Conservation (phyloP, 2,113 vertebrate species). For the Paramormyrops kingsleyae region DNA sequence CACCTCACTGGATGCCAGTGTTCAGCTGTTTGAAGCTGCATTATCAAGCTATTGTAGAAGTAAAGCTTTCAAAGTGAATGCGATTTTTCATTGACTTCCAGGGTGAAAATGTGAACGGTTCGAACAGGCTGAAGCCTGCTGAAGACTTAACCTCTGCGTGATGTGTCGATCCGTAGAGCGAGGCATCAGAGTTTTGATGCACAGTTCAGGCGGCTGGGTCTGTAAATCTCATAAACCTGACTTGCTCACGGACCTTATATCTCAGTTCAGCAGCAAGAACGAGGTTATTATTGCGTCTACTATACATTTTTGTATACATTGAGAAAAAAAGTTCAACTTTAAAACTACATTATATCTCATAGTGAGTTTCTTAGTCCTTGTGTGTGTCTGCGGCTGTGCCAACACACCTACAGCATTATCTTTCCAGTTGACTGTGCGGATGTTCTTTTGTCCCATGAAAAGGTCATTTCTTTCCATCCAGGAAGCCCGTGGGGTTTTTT, state of each 20-base stretch:
- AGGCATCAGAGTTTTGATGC: background rate
- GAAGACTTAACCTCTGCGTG: background rate
- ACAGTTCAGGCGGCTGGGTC: background rate
- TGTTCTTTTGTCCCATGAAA: constrained; percentile 26
- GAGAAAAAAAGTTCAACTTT: background rate
- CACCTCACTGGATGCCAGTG: background rate
- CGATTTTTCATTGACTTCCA: background rate
- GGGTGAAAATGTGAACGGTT: background rate
- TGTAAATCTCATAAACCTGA: background rate
- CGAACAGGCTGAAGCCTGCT: background rate
- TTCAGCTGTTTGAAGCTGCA: background rate
- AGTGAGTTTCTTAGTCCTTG: background rate
- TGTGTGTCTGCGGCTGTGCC: background rate
- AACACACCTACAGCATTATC: constrained; percentile 6
- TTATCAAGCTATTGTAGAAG: background rate
- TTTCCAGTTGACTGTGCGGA: constrained; percentile 6
- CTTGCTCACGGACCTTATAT: background rate
- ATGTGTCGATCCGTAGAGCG: background rate
- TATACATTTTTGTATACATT: background rate
- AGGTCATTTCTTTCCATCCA: constrained; percentile 29
- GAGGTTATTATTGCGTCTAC: background rate
- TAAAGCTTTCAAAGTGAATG: background rate
- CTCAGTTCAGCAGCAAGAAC: background rate
- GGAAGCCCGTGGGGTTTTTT: constrained; percentile 7
- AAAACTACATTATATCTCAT: background rate